Conservation (phyloP, 1,140 invertebrate genomes). For the Calosoma granatense region DNA sequence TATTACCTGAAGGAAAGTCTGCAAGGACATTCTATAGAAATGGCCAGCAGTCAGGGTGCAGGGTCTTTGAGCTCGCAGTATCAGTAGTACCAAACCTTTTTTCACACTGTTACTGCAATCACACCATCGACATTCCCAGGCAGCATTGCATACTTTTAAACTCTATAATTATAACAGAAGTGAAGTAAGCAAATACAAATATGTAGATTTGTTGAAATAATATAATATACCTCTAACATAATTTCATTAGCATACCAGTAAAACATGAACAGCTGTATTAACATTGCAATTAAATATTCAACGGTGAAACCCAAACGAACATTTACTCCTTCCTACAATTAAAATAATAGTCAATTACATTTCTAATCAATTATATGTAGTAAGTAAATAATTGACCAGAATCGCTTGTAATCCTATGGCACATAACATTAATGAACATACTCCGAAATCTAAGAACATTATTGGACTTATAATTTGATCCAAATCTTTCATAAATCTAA, state of each 20-base stretch:
- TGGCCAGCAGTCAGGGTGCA: slow-evolving; percentile 31
- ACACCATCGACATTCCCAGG: slow-evolving; percentile 28
- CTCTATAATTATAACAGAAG: slow-evolving; percentile 24
- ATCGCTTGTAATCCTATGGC: slow-evolving; percentile 30
- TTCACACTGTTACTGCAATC: slow-evolving; percentile 19
- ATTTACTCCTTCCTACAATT: slow-evolving; percentile 25
- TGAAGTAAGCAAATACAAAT: no score
- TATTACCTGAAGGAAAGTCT: slow-evolving; percentile 31
- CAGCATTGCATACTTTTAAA: slow-evolving; percentile 23
- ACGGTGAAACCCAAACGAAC: slow-evolving; percentile 25
- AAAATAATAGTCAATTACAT: slow-evolving; percentile 10
- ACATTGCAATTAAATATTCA: slow-evolving; percentile 28
- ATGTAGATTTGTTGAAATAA: slow-evolving; percentile 5
- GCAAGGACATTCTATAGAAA: slow-evolving; percentile 32
- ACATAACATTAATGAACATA: slow-evolving; percentile 28
- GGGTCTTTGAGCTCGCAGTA: slow-evolving; percentile 27
- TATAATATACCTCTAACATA: slow-evolving; percentile 22
- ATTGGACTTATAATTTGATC: slow-evolving; percentile 24
- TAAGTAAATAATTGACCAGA: slow-evolving; percentile 21
- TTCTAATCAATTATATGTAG: slow-evolving; percentile 7
- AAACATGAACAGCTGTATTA: slow-evolving; percentile 30
- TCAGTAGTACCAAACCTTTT: slow-evolving; percentile 24
- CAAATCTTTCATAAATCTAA: slow-evolving; percentile 23
- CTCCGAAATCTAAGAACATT: slow-evolving; percentile 31
- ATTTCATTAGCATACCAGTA: slow-evolving; percentile 33